Evolutionary conservation across 2,797 vertebrate species (phyloP).

Genomic region (Hoplostethus mediterraneus): DNA sequence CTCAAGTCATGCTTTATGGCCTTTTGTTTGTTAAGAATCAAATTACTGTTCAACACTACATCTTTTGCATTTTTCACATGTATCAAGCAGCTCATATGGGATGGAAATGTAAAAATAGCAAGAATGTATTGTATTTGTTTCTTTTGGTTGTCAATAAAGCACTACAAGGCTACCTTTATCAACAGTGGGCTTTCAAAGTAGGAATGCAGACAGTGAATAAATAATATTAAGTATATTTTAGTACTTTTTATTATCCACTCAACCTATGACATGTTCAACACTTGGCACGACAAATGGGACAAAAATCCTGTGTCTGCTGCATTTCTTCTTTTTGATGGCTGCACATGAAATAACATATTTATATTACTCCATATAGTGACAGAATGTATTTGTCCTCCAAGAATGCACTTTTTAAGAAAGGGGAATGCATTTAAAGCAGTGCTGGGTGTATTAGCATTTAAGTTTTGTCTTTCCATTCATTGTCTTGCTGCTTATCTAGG

Average conservation of each 20-base stretch:
- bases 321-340: constrained; percentile 3
- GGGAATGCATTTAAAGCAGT: background rate
- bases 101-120: background rate
- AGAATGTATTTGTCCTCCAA: constrained; percentile 14
- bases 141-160: too few species aligned
- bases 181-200: background rate
- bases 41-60: constrained; percentile 7
- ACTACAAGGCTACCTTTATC: background rate
- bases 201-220: background rate
- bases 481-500: background rate
- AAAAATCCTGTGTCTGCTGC: background rate
- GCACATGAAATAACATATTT: constrained; percentile 15
- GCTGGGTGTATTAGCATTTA: background rate
- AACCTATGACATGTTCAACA: background rate
- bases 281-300: background rate
- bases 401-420: background rate
- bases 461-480: background rate
- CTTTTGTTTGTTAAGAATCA: constrained; percentile 8
- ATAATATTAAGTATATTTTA: background rate
- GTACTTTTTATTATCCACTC: background rate
- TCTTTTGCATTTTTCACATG: background rate
- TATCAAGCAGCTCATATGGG: background rate
- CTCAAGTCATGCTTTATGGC: constrained; percentile 3
- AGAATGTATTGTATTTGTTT: background rate
- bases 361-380: constrained; percentile 3